Evolutionary conservation across 2,797 vertebrate species (phyloP), one percentile per base, ranked within the genome.

Genomic region (Dipus sagitta): DNA sequence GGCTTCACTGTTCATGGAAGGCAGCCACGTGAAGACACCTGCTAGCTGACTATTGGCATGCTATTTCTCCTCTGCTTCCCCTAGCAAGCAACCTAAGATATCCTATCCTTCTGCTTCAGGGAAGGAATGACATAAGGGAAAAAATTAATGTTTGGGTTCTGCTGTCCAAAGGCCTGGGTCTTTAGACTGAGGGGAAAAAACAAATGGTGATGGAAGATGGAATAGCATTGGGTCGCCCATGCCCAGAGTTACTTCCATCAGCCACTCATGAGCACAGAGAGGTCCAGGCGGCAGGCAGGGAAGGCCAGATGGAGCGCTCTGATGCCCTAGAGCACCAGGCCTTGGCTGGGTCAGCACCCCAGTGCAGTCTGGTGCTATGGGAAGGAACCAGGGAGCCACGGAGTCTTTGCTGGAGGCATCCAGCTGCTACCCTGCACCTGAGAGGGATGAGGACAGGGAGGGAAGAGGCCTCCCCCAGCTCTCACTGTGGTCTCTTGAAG

Each of bases 1-100:
- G 14, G 21, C 23, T 67, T 42, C 77, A 2, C 4, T 1, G 0
- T 2, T 6, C 52, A 52, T 10, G 0, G 28, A 8, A 62, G 62
- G 1, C 42, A 68, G 65, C 9, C 17, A 1, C 30, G 42, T 72
- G 85, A 54, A 4, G 2, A 60, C n/a, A 3, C 72, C 65, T 3
- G 4, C n/a, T 6, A 0, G 6, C 11, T 28, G 28, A 38, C 30
- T n/a, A 8, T 9, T 4, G 2, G 34, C 20, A 38, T 14, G 17
- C 17, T 13, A 15, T 18, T 58, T 28, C 58, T 58, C 76, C 68
- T 54, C 4, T 32, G 10, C 52, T 71, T 83, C 47, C 70, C 60
- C 9, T 4, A 0, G 47, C 9, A 54, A 78, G 30, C 47, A 8
- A 8, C 17, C n/a, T 21, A 18, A 58, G 62, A 54, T 14, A 26